Base-by-base conservation (phyloP, 2,797 vertebrate species). In the Alouatta caraya region DNA sequence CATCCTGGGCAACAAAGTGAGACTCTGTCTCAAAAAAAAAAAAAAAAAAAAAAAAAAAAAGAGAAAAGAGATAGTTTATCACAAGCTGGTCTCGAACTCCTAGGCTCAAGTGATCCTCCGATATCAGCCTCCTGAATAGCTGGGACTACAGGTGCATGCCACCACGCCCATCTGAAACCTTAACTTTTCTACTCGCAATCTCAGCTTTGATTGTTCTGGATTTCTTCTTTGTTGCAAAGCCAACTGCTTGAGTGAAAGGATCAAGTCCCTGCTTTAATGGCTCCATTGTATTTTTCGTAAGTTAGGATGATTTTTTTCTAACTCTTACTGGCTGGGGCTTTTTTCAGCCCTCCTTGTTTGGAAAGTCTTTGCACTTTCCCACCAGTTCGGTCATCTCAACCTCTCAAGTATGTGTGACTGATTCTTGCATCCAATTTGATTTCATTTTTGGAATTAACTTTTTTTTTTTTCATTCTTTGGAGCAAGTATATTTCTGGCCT, bases 401-500 rank as follows among this genome's bases (percentile, higher is more conserved):
- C 26, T 78, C 82, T 42, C 85, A 93, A 75, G 46, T 79, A 75
- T 50, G 87, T 80, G 50, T 80, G 64, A 84, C 50, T 91, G 94
- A 90, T 59, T 57, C 39, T 64, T 86, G 73, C 14, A 78, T 52
- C 81, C 73, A 72, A 73, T 92, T 85, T 67, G 28, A 93, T 93
- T 87, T 93, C 37, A 21, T 30, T 91, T 95, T 72, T 87, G 72
- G 81, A 88, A 86, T 79, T 37, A 80, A 81, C 24, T 14, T 57
- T n/a, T 93, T 52, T 70, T 39, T 82, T n/a, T 19, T n/a, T 9
- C 33, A 67, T 33, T 80, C 44, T 90, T 72, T 52, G 78, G 52
- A 94, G 70, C 28, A 95, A 87, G 21, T 14, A 17, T 73, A 76
- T 92, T 92, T 90, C 84, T 81, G 82, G 85, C 72, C 75, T 87